Base-by-base conservation (phyloP, 2,113 vertebrate genomes). In the Sporophila hypoxantha region DNA sequence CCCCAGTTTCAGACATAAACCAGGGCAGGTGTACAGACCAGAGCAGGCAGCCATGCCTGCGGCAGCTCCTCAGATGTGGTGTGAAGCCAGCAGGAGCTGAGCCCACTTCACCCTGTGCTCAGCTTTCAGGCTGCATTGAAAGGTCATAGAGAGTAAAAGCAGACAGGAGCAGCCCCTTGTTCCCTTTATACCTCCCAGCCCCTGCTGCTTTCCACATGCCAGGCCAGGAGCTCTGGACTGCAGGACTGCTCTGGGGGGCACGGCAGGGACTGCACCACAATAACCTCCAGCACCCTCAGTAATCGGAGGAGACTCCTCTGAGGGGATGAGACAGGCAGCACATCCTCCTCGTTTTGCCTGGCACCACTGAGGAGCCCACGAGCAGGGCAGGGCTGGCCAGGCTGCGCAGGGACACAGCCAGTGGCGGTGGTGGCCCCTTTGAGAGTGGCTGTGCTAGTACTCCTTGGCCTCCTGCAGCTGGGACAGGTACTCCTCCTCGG, bases 401-500 rank as follows among this genome's bases (percentile, higher is more conserved):
- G 83, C 61, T 37, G 64, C 1, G 3, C 46, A 14, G 11, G 36
- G 19, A 11, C 49, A 46, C 86, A 77, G 73, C 73, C 3, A 7
- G 53, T 3, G 1, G 52, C n/a, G 34, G 60, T 50, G 1, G 0
- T 23, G 61, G 56, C 76, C 88, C 50, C 20, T 47, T 9, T 22
- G 37, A 41, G 47, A 10, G 2, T 2, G 34, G 83, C 80, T 52
- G 32, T 0, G 42, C 90, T 96, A 99, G 94, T 99, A 99, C 82
- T 99, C 98, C 92, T 97, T 97, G 93, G 97, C 98, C 88, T 99
- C 98, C 93, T 98, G 98, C 93, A 99, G 95, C 95, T 99, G 98
- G 59, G 98, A 97, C 90, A 98, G 97, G 90, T 98, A 99, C 74
- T 98, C 97, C 5, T 98, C 98, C 89, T 98, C 97, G 0, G 96